Evolutionary conservation across 2,113 vertebrate species (phyloP), one percentile per base, ranked within the genome.

Genomic region (Manacus vitellinus): DNA sequence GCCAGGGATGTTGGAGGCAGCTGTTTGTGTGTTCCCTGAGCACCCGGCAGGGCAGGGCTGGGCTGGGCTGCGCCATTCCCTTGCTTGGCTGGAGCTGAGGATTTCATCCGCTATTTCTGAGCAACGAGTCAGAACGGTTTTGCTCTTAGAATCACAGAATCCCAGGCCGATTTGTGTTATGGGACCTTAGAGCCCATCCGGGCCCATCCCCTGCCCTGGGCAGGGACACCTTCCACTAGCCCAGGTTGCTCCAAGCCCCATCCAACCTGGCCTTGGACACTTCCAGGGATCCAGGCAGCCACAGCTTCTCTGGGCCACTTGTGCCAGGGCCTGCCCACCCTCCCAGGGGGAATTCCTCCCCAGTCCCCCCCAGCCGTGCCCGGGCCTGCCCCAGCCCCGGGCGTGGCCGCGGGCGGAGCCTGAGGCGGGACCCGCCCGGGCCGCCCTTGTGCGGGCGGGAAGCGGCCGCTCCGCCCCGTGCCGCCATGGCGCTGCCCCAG

Each of bases 91-190:
- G 73, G 31, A 22, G 44, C 14, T 12, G 19, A 27, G 70, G 39
- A 7, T 49, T 75, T 13, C 49, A 14, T 3, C 77, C 14, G 41
- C 41, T 31, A 0, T 2, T 55, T 10, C 54, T 8, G 43, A 12
- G 49, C 67, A 8, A 3, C 3, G 4, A 37, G 6, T 18, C 37
- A 0, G 18, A 44, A 2, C 8, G 11, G 6, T 0, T 52, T 52
- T 52, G 51, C 51, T 52, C 51, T 52, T 52, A 27, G 25, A 51
- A 25, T 25, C 49, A 25, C 24, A 22, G 49, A 27, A 27, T 16
- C 14, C 51, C 25, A 52, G 51, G 8, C 49, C 16, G 49, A 51
- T 15, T 27, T 27, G 14, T 27, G 25, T 15, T 27, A 9, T 8
- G 49, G 14, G 49, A 27, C 27, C 33, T 12, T 7, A 7, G 16